Conservation (phyloP, 2,113 vertebrate genomes). For the Chaetodon trifascialis region DNA sequence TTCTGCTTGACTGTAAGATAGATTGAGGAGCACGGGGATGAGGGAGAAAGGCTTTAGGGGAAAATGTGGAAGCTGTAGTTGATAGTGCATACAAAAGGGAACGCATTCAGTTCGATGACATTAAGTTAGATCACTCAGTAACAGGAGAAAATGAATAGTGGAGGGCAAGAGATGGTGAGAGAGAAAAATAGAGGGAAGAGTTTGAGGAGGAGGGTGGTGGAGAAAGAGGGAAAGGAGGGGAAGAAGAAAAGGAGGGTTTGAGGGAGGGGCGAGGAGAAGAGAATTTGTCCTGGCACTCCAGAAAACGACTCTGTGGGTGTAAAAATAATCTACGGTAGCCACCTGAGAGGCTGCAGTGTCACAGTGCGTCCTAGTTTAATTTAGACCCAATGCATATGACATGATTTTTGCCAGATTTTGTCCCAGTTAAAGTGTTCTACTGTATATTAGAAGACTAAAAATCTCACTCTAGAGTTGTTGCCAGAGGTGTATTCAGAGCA, state of each 20-base stretch:
- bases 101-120: slow-evolving; percentile 17
- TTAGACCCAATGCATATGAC: slow-evolving; percentile 73
- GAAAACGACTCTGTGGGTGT: slow-evolving; percentile 77
- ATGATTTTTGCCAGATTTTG: slow-evolving; percentile 70
- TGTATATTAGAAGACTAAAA: slow-evolving; percentile 57
- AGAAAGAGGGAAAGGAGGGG: slow-evolving; percentile 5
- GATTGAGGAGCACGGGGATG: slow-evolving; percentile 19
- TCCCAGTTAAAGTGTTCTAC: slow-evolving; percentile 72
- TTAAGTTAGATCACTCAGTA: background rate
- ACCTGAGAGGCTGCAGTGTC: slow-evolving; percentile 86
- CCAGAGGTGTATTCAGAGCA: slow-evolving; percentile 36
- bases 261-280: slow-evolving; percentile 70
- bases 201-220: slow-evolving; percentile 11
- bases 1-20: slow-evolving; percentile 41
- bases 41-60: slow-evolving; percentile 11
- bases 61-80: slow-evolving; percentile 1
- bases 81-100: slow-evolving; percentile 8
- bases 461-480: background rate
- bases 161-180: slow-evolving; percentile 4
- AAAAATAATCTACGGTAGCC: slow-evolving; percentile 85
- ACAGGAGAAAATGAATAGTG: slow-evolving; percentile 8
- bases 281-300: slow-evolving; percentile 81
- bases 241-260: slow-evolving; percentile 65
- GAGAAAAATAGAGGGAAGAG: slow-evolving; percentile 7
- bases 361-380: slow-evolving; percentile 85